These are phyloP conservation scores for Bombus difficillimus DNA, from an alignment of 1,140 invertebrate genomes.

Conservation along the genomic window DNA sequence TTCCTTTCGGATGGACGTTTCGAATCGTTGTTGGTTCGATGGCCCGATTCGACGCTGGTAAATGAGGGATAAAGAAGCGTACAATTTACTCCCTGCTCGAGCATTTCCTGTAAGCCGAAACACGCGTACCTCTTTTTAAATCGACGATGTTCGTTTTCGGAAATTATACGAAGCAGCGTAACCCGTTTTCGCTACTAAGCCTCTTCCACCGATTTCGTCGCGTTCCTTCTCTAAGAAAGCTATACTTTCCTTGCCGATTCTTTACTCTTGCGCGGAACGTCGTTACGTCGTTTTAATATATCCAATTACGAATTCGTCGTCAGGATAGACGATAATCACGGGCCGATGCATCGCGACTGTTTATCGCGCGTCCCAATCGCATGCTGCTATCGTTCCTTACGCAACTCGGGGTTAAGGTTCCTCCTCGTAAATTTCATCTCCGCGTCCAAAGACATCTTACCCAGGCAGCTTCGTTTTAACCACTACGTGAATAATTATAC, in stretches of 20 bases:
- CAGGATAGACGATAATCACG: slow-evolving; percentile 49
- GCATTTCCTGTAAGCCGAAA: no score
- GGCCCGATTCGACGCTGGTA: neutral
- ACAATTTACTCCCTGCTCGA: no score
- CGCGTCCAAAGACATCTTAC: neutral
- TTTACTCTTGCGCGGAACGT: neutral
- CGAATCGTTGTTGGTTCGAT: neutral
- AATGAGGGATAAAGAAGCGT: no score
- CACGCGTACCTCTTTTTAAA: neutral
- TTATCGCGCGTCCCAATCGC: slow-evolving; percentile 50
- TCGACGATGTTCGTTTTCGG: neutral
- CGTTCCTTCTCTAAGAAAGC: no score
- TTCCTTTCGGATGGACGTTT: neutral
- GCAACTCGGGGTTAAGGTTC: slow-evolving; percentile 29
- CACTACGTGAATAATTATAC: neutral
- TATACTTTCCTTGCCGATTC: no score
- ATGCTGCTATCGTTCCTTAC: slow-evolving; percentile 26
- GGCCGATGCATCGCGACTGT: slow-evolving; percentile 50
- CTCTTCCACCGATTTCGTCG: no score
- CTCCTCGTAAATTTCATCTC: slow-evolving; percentile 44
- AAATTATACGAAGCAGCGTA: no score
- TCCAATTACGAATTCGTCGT: slow-evolving; percentile 37
- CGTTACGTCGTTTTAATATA: slow-evolving; percentile 41
- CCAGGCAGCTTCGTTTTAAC: neutral
- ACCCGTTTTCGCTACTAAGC: no score